Percentiles rank a stretch among this genome's conserved stretches.
Evolutionary conservation across 2,797 vertebrate genomes (phyloP).

Genomic region (Xenops minutus): DNA sequence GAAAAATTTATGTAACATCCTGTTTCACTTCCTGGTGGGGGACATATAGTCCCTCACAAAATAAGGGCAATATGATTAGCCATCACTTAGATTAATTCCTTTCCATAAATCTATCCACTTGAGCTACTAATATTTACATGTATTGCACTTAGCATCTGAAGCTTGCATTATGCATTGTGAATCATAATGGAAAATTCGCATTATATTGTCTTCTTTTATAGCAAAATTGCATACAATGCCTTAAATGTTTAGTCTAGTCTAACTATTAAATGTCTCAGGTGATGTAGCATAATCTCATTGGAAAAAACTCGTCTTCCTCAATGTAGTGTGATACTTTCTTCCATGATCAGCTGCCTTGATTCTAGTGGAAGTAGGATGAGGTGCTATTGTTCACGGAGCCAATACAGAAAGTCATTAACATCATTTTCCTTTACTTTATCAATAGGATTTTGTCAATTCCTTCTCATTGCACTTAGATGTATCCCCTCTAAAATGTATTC

Average conservation of each 20-base stretch:
- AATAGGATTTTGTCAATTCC: not conserved
- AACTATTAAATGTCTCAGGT: not conserved
- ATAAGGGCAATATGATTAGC: not conserved
- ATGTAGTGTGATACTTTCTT: not conserved
- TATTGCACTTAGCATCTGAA: not conserved
- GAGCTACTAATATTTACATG: not conserved
- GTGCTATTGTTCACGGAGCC: not conserved
- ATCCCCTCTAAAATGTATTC: not conserved
- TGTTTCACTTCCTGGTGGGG: not conserved
- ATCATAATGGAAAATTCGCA: not conserved
- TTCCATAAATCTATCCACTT: not conserved
- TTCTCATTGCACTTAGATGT: not conserved
- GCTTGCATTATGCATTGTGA: not conserved
- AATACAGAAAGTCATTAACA: not conserved
- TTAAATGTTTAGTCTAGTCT: not conserved
- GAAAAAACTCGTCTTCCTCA: not conserved
- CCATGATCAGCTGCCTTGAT: accelerated
- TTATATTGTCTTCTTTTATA: not conserved
- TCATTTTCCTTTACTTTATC: not conserved
- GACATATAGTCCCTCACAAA: not conserved
- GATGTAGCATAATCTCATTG: not conserved
- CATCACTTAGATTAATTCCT: not conserved
- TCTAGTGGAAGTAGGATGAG: not conserved
- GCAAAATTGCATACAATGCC: not conserved
- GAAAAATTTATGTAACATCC: not conserved